Evolutionary conservation across 2,113 vertebrate genomes (phyloP).

Genomic region (Setophaga kirtlandii): DNA sequence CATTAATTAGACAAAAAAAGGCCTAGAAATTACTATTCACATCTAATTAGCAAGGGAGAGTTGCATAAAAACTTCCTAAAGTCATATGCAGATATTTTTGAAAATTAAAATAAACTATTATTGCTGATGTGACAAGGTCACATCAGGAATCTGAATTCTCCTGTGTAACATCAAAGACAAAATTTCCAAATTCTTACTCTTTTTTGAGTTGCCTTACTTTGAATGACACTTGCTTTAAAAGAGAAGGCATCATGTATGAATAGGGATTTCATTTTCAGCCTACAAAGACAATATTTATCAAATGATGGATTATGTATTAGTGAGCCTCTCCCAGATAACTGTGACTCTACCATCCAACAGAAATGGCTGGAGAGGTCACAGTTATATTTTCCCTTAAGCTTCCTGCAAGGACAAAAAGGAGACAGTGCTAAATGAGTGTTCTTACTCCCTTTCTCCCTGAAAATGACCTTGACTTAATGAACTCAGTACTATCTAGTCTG

Average conservation of each 20-base stretch:
- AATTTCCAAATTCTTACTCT: not conserved
- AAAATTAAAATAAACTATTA: not conserved
- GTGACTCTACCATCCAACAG: not conserved
- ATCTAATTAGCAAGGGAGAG: not conserved
- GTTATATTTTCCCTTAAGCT: not conserved
- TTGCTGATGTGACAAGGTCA: not conserved
- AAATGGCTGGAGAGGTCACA: not conserved
- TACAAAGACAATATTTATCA: not conserved
- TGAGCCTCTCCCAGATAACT: not conserved
- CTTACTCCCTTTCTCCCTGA: not conserved
- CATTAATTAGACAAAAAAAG: not conserved
- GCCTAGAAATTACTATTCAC: not conserved
- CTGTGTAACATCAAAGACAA: not conserved
- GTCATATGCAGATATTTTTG: not conserved
- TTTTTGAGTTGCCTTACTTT: not conserved
- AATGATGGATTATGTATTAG: not conserved
- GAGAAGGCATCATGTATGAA: not conserved
- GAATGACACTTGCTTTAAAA: not conserved
- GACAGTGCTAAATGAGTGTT: not conserved
- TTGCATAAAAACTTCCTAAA: not conserved
- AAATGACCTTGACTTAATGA: not conserved
- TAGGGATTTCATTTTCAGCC: not conserved
- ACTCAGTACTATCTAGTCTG: not conserved
- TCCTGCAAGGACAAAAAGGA: not conserved
- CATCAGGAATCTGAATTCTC: not conserved